Base-by-base conservation (phyloP, 2,797 vertebrate genomes). In the Chanos chanos region DNA sequence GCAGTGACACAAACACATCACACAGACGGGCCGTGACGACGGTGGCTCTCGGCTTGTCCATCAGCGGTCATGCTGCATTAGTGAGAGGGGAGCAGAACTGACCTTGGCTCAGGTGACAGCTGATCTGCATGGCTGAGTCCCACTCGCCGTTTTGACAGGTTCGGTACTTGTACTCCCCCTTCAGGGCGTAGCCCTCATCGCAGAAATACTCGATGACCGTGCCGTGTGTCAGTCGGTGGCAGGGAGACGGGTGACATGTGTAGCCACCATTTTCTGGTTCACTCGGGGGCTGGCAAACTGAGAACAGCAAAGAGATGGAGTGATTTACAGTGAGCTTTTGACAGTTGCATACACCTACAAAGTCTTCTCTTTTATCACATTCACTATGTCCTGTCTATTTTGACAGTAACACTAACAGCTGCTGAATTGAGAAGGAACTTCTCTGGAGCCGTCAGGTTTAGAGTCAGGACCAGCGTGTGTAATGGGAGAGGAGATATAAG, bases 201-300 rank as follows among this genome's bases (percentile, higher is more conserved):
- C 96, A 99, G 36, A 95, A 92, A 78, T 98, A 99, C 80, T 99
- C 97, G 3, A 99, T 97, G 78, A 99, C 95, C 0, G 93, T 99
- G 68, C 91, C 92, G 4, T 93, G 87, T 60, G 83, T 90, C 81
- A 98, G 85, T 64, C 82, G 85, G 82, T 84, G 92, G 82, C 97
- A 99, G 49, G 93, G 94, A 0, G 92, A 88, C 0, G 96, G 95
- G 79, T 97, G 96, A 73, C 97, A 99, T 71, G 91, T 88, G 77
- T 96, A 98, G 68, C 94, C 94, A 36, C 97, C 96, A 67, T 99
- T 98, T 81, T 97, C 94, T 27, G 94, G 96, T 62, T 92, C 89
- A 0, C 92, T 94, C 2, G 97, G 97, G 28, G 91, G 92, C 15
- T 89, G 89, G 79, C 95, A 99, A 72, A 91, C 96, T 98, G 80